These are phyloP conservation scores for Zosterops lateralis DNA, from an alignment of 2,113 vertebrate genomes.

Conservation along the genomic window DNA sequence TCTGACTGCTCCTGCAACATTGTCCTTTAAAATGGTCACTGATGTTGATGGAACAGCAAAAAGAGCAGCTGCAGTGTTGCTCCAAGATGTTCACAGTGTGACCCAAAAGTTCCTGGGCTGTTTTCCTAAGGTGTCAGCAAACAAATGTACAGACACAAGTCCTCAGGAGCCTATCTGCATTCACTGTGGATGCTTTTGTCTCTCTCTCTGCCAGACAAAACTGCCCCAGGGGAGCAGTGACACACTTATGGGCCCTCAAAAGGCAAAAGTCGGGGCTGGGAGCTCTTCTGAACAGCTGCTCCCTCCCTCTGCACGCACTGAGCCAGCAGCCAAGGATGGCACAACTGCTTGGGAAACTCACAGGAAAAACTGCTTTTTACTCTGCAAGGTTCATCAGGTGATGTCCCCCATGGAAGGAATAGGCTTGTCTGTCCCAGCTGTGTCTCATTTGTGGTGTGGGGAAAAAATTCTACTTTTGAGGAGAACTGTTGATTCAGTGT, in stretches of 20 bases:
- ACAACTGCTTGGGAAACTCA: not conserved
- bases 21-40: not conserved
- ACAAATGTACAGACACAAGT: not conserved
- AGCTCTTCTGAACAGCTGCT: constrained; percentile 40
- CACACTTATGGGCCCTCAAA: not conserved
- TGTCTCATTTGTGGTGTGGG: not conserved
- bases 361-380: not conserved
- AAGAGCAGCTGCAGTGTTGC: constrained; percentile 42
- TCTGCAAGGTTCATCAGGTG: not conserved
- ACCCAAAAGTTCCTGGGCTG: constrained; percentile 27
- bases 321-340: not conserved
- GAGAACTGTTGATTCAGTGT: not conserved
- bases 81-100: not conserved
- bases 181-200: not conserved
- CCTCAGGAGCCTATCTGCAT: not conserved
- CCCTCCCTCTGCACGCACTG: not conserved
- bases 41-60: not conserved
- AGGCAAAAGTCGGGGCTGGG: not conserved
- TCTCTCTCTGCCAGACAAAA: constrained; percentile 9
- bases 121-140: constrained; percentile 43
- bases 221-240: constrained; percentile 50
- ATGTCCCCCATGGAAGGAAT: not conserved
- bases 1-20: not conserved
- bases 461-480: not conserved
- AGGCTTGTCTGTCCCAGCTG: not conserved